These are phyloP conservation scores for Candoia aspera DNA, from an alignment of 2,113 vertebrate genomes.

Conservation along the genomic window DNA sequence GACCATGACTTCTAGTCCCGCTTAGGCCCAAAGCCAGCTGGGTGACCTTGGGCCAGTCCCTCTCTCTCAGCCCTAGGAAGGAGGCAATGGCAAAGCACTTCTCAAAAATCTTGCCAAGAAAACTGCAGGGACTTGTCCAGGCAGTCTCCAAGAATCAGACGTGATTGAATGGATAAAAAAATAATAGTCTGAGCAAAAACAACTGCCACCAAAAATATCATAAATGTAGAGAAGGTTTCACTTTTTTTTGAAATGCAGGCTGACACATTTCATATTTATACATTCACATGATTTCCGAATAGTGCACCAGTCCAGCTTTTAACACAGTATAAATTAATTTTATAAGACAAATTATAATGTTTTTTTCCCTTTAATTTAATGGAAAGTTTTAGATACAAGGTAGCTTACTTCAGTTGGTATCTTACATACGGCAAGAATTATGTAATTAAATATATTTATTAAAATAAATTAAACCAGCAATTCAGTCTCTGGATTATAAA, in stretches of 20 bases:
- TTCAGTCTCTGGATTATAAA: constrained; percentile 31
- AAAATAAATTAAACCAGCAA: not conserved
- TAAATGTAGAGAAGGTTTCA: not conserved
- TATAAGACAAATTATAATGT: not conserved
- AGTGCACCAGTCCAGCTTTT: constrained; percentile 22
- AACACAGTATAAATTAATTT: constrained; percentile 1
- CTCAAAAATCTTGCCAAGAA: too few relatives aligned
- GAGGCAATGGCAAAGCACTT: too few relatives aligned
- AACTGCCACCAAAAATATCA: not conserved
- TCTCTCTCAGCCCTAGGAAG: too few relatives aligned
- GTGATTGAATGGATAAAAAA: too few relatives aligned
- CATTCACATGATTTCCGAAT: not conserved
- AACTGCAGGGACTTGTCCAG: too few relatives aligned
- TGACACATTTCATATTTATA: not conserved
- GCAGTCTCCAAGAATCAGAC: too few relatives aligned
- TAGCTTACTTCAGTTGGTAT: not conserved
- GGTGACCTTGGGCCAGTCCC: too few relatives aligned
- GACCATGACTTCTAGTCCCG: too few relatives aligned
- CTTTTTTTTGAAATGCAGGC: not conserved
- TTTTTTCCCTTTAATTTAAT: not conserved
- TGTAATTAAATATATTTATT: not conserved
- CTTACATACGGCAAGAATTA: not conserved
- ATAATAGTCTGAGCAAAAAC: too few relatives aligned
- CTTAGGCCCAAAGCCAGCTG: too few relatives aligned
- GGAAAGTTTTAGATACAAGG: not conserved